Evolutionary conservation across 2,113 vertebrate genomes (phyloP).

Genomic region (Aepyceros melampus): DNA sequence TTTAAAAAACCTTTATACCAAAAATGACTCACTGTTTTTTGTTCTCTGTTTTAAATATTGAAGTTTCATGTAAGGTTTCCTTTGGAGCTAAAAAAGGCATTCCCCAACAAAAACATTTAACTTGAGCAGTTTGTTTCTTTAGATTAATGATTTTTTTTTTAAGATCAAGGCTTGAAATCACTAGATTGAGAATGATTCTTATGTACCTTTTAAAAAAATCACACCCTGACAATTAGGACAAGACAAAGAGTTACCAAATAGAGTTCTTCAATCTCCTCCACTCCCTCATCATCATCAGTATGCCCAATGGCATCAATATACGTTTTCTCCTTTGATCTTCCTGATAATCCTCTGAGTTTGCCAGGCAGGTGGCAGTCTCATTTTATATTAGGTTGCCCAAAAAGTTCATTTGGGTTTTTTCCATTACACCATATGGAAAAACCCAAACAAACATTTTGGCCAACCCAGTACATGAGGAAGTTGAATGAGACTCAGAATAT

Average conservation of each 20-base stretch:
- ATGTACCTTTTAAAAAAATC: neutral
- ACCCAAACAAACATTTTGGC: neutral
- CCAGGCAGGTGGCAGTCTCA: neutral
- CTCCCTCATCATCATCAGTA: neutral
- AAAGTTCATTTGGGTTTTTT: neutral
- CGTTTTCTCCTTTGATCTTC: neutral
- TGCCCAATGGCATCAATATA: neutral
- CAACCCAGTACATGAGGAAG: neutral
- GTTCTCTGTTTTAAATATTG: neutral
- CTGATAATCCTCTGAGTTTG: neutral
- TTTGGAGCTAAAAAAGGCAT: neutral
- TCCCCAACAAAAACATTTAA: neutral
- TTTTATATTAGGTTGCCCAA: neutral
- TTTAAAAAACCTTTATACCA: neutral
- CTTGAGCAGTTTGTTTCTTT: neutral
- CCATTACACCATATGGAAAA: neutral
- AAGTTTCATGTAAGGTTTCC: neutral
- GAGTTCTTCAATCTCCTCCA: neutral
- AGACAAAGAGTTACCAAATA: neutral
- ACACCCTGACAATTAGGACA: neutral
- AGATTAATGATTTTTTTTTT: neutral
- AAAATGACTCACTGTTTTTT: neutral
- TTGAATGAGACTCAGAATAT: neutral
- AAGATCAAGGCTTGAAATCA: neutral
- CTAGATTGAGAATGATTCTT: neutral